phyloP scores from a whole-genome alignment of 2,888 invertebrate species.

The Arenicola marina region DNA sequence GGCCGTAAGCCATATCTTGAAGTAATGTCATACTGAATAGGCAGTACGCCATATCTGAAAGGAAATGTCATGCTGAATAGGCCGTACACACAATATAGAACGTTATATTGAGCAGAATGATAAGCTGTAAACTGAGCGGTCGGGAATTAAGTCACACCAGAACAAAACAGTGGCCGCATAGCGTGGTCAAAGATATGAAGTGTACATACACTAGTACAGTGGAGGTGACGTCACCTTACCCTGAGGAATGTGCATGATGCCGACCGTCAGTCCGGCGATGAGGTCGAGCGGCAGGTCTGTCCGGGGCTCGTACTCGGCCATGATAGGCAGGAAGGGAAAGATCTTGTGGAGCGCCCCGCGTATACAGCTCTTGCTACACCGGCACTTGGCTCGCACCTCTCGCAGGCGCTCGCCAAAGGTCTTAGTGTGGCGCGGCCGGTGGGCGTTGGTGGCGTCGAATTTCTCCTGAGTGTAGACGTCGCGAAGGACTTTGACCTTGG shows the following conservation, averaged over 20 bases:
- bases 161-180: too few species aligned
- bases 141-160: too few species aligned
- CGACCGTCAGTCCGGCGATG: slow-evolving; percentile 10
- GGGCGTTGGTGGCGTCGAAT: not conserved
- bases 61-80: too few species aligned
- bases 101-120: too few species aligned
- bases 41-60: too few species aligned
- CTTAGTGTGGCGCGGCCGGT: not conserved
- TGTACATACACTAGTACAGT: too few species aligned
- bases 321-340: not conserved
- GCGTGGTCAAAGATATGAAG: too few species aligned
- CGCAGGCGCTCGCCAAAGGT: not conserved
- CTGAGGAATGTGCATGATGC: slow-evolving; percentile 18
- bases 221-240: too few species aligned
- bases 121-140: too few species aligned
- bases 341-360: not conserved
- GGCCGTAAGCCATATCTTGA: too few species aligned
- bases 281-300: slow-evolving; percentile 1
- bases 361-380: not conserved
- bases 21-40: too few species aligned
- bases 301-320: not conserved
- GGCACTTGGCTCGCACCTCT: not conserved
- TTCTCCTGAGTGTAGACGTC: not conserved
- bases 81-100: too few species aligned
- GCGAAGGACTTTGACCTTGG: not conserved